These are phyloP conservation scores for Fissipunctia ypsillon DNA, from an alignment of 2,888 invertebrate species.

Conservation along the genomic window DNA sequence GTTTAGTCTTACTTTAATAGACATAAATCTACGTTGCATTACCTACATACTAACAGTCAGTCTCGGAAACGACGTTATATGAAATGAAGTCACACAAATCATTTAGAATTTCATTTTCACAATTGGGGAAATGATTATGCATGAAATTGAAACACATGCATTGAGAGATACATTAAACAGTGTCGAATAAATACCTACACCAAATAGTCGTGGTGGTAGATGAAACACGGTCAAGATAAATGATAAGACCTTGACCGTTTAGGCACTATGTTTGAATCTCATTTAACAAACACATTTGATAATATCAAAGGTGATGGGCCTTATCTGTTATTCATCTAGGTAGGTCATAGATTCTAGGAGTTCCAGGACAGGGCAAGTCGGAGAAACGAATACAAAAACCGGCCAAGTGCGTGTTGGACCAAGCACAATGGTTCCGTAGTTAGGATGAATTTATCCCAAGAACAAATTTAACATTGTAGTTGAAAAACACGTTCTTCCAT, in stretches of 20 bases:
- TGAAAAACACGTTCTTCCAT: no score
- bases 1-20: background rate
- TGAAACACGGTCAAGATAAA: constrained; percentile 12
- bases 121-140: constrained; percentile 9
- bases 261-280: background rate
- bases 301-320: constrained; percentile 10
- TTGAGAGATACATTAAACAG: constrained; percentile 11
- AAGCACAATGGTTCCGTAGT: no score
- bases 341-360: no score
- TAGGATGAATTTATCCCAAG: no score
- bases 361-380: background rate
- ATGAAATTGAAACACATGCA: constrained; percentile 27
- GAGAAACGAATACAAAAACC: background rate
- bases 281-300: constrained; percentile 22
- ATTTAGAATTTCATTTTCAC: constrained; percentile 25
- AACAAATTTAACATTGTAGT: no score
- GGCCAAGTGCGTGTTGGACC: no score
- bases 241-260: constrained; percentile 21
- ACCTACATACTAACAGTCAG: background rate
- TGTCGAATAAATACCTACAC: background rate
- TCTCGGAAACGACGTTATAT: constrained; percentile 15
- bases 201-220: background rate
- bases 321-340: constrained; percentile 6
- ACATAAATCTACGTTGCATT: constrained; percentile 5
- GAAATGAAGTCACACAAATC: constrained; percentile 37